Base-by-base conservation (phyloP, 1,140 invertebrate species). In the Araneus ventricosus region DNA sequence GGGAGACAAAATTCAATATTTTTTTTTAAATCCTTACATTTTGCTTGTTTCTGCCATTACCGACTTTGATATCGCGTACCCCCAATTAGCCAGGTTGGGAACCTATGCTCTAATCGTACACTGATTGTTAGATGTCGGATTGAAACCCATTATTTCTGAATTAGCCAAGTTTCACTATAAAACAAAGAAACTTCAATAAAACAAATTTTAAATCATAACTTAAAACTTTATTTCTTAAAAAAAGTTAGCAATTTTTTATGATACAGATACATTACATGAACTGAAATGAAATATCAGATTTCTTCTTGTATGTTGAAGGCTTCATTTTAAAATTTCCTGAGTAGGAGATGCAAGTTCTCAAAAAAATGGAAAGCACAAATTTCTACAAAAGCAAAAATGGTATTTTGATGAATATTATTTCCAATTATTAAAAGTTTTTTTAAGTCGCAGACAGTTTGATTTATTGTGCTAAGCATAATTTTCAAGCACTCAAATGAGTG, bases 201-300 rank as follows among this genome's bases (percentile, higher is more conserved):
- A 67, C n/a, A 75, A 5, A 14, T 37, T 0, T 14, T 14, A 75
- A 75, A 6, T 37, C 30, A 75, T 75, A 75, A 75, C 34, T 75
- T 75, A 75, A 75, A 75, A 75, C 30, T 75, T 75, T 75, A 75
- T 75, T 34, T 75, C 30, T 52, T 75, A 34, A 75, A 75, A 75
- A 75, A 75, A 75, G 34, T 75, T 75, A 75, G 70, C 14, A 70
- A 75, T 34, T 75, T 75, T 37, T 34, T 34, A 37, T 5, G 34
- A 20, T 10, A 27, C 24, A 30, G n/a, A 75, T 75, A 75, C 70
- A 75, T n/a, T 75, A 75, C 70, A 75, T 34, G 17, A 75, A 75
- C 70, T 75, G 37, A 75, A 75, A 75, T 75, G 34, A 75, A 75
- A 37, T 75, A 17, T 34, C 20, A 20, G 14, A 34, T 37, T 20